Percentiles rank a stretch among this genome's conserved stretches.
Evolutionary conservation across 1,140 invertebrate genomes (phyloP).

Genomic region (Bombus superbus): DNA sequence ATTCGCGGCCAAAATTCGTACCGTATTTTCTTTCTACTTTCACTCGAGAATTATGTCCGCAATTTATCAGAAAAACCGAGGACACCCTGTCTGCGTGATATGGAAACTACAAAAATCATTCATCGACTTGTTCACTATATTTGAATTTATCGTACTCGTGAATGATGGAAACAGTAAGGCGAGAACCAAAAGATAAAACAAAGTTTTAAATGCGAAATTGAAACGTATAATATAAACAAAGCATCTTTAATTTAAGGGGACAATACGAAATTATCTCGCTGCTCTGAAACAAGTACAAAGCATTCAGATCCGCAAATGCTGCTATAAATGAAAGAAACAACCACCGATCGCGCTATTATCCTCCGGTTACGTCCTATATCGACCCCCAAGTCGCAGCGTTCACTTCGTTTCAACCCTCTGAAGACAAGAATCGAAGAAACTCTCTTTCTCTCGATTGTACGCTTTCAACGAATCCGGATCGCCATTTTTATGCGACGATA

Average conservation of each 20-base stretch:
- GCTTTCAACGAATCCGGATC: too few relatives aligned
- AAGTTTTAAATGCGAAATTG: neutral
- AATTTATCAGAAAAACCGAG: neutral
- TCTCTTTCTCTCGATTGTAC: fast-evolving
- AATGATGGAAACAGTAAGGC: neutral
- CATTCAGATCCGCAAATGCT: too few relatives aligned
- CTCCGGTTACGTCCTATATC: neutral
- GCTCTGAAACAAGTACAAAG: too few relatives aligned
- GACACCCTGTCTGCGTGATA: neutral
- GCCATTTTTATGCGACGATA: neutral
- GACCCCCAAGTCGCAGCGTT: neutral
- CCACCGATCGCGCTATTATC: too few relatives aligned
- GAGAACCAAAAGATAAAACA: neutral
- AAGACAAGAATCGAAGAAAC: neutral
- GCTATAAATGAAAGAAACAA: too few relatives aligned
- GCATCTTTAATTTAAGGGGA: neutral
- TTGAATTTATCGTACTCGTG: too few relatives aligned
- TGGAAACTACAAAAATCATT: neutral
- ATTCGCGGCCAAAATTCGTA: too few relatives aligned
- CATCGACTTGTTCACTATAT: neutral
- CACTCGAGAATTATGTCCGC: neutral
- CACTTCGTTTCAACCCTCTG: neutral
- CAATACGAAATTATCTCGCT: neutral
- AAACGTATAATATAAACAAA: neutral
- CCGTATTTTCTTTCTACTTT: neutral